phyloP scores from a whole-genome alignment of 2,113 vertebrate species.

The Campylomormyrus tamandua region DNA sequence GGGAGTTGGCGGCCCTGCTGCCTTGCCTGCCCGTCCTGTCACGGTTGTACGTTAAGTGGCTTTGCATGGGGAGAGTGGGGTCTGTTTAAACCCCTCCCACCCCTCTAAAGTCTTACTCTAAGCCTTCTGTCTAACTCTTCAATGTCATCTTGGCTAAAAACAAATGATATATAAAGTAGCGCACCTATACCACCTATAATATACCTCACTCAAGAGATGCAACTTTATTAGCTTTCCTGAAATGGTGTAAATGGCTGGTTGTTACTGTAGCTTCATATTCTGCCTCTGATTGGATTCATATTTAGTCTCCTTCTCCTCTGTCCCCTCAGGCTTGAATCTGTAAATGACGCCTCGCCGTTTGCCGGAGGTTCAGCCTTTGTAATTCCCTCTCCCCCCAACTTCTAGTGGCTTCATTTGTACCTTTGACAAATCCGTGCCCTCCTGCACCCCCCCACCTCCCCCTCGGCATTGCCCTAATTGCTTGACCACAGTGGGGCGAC shows the following conservation, averaged over 20 bases:
- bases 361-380: background rate
- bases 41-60: background rate
- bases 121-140: background rate
- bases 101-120: background rate
- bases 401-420: background rate
- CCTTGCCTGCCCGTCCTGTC: background rate
- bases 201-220: background rate
- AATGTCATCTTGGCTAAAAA: background rate
- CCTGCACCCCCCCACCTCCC: background rate
- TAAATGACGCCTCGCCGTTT: background rate
- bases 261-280: background rate
- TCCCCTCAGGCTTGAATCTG: background rate
- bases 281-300: background rate
- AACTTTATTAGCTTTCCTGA: background rate
- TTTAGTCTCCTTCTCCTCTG: background rate
- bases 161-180: background rate
- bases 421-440: background rate
- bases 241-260: background rate
- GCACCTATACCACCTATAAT: background rate
- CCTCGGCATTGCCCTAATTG: background rate
- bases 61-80: background rate
- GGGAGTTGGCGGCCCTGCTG: no score
- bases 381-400: background rate
- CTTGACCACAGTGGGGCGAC: background rate
- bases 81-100: background rate